Conservation (phyloP, 2,888 invertebrate genomes). For the Gymnosoma rotundatum region DNA sequence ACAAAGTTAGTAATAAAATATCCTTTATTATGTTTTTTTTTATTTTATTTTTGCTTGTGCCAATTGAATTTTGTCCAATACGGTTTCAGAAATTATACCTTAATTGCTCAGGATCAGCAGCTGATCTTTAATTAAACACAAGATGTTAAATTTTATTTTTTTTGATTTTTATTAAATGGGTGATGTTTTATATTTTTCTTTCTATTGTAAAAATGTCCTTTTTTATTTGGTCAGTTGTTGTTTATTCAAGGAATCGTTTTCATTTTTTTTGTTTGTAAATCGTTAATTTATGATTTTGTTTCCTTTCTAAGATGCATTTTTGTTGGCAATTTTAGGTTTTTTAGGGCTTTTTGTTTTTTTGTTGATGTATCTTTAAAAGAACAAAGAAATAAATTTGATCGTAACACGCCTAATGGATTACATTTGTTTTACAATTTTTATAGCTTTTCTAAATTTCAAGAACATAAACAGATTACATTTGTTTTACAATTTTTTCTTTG, state of each 20-base stretch:
- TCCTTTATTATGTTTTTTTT: background rate
- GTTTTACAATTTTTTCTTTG: too few species aligned
- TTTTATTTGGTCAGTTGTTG: conserved; percentile 62
- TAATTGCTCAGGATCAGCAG: conserved; percentile 60
- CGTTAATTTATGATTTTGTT: conserved; percentile 58
- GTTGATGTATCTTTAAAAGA: conserved; percentile 18
- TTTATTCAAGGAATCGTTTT: conserved; percentile 32
- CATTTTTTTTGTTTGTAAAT: conserved; percentile 57
- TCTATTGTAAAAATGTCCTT: conserved; percentile 38
- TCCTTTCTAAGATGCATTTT: conserved; percentile 1
- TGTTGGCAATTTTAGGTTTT: conserved; percentile 51
- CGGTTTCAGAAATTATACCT: conserved; percentile 46
- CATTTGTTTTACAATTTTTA: conserved; percentile 64
- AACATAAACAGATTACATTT: background rate
- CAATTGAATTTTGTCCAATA: conserved; percentile 53
- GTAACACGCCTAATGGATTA: conserved; percentile 69
- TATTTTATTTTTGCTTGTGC: conserved; percentile 58
- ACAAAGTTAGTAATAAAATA: conserved; percentile 55
- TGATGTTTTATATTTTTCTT: conserved; percentile 20
- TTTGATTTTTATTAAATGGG: conserved; percentile 35
- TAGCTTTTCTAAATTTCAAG: conserved; percentile 6
- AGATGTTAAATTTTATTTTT: conserved; percentile 55
- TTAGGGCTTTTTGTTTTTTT: conserved; percentile 42
- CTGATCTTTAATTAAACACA: conserved; percentile 65
- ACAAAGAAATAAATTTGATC: conserved; percentile 32